Percentiles rank a stretch among this genome's conserved stretches.
Conservation (phyloP, 1,140 invertebrate species). For the Drosophila nigrodunni region DNA sequence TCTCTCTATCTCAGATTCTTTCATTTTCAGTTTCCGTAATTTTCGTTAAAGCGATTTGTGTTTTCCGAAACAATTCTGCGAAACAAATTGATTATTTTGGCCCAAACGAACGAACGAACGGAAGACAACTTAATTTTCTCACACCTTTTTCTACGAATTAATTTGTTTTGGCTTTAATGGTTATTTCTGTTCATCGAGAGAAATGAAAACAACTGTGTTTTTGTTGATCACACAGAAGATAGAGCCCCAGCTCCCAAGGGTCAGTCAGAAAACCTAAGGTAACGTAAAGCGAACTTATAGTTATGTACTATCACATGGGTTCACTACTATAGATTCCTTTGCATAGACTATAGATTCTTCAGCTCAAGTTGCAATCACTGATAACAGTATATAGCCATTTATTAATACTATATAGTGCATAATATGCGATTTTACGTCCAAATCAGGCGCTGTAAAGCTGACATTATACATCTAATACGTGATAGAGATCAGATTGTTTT, state of each 20-base stretch:
- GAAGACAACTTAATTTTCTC: slow-evolving; percentile 82
- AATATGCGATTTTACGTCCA: too few relatives aligned
- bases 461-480: background rate
- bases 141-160: slow-evolving; percentile 82
- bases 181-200: slow-evolving; percentile 40
- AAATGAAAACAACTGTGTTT: slow-evolving; percentile 7
- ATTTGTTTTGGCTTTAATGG: slow-evolving; percentile 67
- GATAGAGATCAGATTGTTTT: background rate
- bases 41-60: slow-evolving; percentile 71
- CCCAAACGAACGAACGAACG: slow-evolving; percentile 38
- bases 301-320: too few relatives aligned
- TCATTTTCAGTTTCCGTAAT: slow-evolving; percentile 69
- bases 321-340: too few relatives aligned
- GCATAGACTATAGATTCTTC: too few relatives aligned
- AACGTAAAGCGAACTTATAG: too few relatives aligned
- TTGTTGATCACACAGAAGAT: slow-evolving; percentile 34
- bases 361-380: too few relatives aligned
- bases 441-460: background rate
- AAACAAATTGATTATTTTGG: slow-evolving; percentile 79
- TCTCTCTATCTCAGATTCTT: slow-evolving; percentile 13
- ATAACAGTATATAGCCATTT: too few relatives aligned
- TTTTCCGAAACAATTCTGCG: slow-evolving; percentile 70
- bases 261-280: too few relatives aligned
- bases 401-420: too few relatives aligned
- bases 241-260: background rate